Base-by-base conservation (phyloP, 2,797 vertebrate genomes). In the Microctenopoma steveboyesi region DNA sequence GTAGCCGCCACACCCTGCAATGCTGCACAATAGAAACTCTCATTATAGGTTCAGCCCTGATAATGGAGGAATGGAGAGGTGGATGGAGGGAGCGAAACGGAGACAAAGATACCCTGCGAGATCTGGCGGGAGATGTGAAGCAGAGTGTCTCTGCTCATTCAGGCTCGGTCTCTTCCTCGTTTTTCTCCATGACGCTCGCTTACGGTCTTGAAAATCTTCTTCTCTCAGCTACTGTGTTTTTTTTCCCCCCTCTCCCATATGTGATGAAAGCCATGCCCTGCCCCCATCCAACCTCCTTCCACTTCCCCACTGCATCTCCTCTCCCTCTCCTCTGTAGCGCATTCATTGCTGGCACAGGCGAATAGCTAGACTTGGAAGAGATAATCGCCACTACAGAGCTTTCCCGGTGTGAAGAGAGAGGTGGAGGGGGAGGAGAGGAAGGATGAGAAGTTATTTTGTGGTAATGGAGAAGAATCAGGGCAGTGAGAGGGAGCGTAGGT, bases 1-100 rank as follows among this genome's bases (percentile, higher is more conserved):
- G 78, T 1, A 0, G 57, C 45, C 43, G 79, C 88, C 90, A 88
- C 92, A 88, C 89, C 92, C 91, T 84, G 74, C 81, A 81, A 67
- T 64, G 79, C 85, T 81, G 86, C 83, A 49, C 76, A 77, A 7
- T 16, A 72, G 54, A 65, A 72, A 60, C 59, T 16, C 69, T 85
- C 86, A 89, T 87, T 85, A 88, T 12, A 58, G 66, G 86, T 88
- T 84, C 76, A 83, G 74, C 73, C 82, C 14, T 46, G 30, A 5
- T 5, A 33, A 33, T 33, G 58, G 28, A 76, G 71, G 50, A 72
- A 72, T 74, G 74, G 64, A 74, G 47, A 53, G 69, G 53, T 35
- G 48, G 73, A 73, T 46, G 42, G 18, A 52, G 28, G 9, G 33
- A 18, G 42, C 1, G n/a, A 45, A 10, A 37, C 1, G 30, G 48